phyloP scores from a whole-genome alignment of 2,113 vertebrate genomes.

The Xiphophorus maculatus region DNA sequence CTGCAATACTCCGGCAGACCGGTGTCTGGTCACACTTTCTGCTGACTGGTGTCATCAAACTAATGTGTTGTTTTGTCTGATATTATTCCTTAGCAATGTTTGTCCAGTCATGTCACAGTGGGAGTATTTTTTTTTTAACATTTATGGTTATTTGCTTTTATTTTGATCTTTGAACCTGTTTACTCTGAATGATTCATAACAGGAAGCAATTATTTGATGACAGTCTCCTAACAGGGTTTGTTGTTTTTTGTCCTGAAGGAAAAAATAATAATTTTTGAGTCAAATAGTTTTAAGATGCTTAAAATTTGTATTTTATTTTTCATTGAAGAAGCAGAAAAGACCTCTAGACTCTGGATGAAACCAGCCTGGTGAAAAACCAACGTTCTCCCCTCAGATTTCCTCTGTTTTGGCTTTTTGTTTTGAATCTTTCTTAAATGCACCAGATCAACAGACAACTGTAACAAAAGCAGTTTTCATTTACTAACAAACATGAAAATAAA shows the following conservation, averaged over 20 bases:
- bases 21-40: not conserved
- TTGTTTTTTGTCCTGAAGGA: not conserved
- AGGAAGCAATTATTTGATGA: not conserved
- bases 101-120: too few relatives aligned
- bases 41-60: not conserved
- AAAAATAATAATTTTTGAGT: not conserved
- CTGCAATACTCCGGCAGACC: slow-evolving; percentile 19
- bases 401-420: not conserved
- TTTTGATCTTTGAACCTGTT: not conserved
- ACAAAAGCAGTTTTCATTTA: not conserved
- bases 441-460: not conserved
- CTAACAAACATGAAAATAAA: not conserved
- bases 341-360: not conserved
- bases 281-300: not conserved
- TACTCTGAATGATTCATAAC: not conserved
- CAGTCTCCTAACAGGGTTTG: not conserved
- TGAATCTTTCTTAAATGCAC: not conserved
- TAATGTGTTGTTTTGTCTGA: not conserved
- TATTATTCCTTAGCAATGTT: not conserved
- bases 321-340: not conserved
- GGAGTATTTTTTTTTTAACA: not conserved
- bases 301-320: not conserved
- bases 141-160: not conserved
- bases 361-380: not conserved
- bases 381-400: not conserved